phyloP scores from a whole-genome alignment of 2,113 vertebrate species.

The Percopsis transmontana region DNA sequence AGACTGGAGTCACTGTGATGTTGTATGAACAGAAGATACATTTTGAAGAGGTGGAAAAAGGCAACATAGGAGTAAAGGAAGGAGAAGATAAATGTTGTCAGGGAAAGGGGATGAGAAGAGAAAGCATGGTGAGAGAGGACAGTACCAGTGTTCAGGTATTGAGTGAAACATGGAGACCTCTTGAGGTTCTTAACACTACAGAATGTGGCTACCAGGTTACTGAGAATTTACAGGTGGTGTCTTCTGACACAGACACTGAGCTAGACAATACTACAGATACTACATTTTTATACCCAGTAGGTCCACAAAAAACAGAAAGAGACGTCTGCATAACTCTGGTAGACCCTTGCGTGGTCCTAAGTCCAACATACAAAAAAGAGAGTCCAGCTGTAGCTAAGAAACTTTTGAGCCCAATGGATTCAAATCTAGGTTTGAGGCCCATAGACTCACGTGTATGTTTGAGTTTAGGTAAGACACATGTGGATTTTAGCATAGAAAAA shows the following conservation, averaged over 20 bases:
- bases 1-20: not conserved
- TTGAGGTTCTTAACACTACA: not conserved
- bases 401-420: not conserved
- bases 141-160: not conserved
- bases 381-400: not conserved
- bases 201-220: not conserved
- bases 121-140: not conserved
- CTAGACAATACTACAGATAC: not conserved
- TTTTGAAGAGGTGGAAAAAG: not conserved
- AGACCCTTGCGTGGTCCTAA: not conserved
- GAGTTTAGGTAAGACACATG: not conserved
- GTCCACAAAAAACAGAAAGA: not conserved
- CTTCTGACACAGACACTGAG: not conserved
- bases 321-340: not conserved
- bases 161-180: not conserved
- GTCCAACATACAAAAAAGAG: too few relatives aligned
- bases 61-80: not conserved
- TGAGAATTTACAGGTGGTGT: not conserved
- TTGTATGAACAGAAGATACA: not conserved
- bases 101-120: not conserved
- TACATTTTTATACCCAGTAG: not conserved
- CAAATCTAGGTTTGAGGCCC: not conserved
- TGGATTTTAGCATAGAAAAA: not conserved
- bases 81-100: not conserved
- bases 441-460: not conserved